Evolutionary conservation across 1,140 invertebrate species (phyloP).

Genomic region (Eubasilissa regina): DNA sequence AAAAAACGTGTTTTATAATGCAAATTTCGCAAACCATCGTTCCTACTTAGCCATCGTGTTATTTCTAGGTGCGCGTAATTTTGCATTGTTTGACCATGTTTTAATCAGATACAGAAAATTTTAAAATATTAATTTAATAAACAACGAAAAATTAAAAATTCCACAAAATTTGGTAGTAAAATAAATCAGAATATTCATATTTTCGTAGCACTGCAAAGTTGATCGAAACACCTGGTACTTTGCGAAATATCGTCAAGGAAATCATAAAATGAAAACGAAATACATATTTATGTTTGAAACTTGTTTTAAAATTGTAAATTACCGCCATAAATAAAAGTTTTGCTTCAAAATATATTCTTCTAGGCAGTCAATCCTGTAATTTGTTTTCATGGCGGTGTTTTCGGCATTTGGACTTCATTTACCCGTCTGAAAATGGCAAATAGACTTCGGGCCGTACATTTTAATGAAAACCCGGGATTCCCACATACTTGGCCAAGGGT

Average conservation of each 20-base stretch:
- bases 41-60: no score
- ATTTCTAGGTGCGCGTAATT: no score
- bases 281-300: neutral
- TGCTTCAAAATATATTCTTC: neutral
- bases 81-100: no score
- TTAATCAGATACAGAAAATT: no score
- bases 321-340: neutral
- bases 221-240: neutral
- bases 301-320: slow-evolving; percentile 10
- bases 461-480: slow-evolving; percentile 13
- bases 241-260: neutral
- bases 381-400: neutral
- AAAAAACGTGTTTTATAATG: no score
- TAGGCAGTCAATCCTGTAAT: slow-evolving; percentile 10
- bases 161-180: no score
- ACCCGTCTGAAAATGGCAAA: slow-evolving; percentile 5
- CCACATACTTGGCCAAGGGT: neutral
- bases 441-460: slow-evolving; percentile 7
- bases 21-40: no score
- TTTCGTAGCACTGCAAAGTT: neutral
- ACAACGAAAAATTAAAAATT: no score
- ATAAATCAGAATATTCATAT: no score
- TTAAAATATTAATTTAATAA: no score
- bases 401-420: slow-evolving; percentile 20
- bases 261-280: neutral